These are phyloP conservation scores for Garrulus glandarius DNA, from an alignment of 2,797 vertebrate genomes.

Conservation along the genomic window DNA sequence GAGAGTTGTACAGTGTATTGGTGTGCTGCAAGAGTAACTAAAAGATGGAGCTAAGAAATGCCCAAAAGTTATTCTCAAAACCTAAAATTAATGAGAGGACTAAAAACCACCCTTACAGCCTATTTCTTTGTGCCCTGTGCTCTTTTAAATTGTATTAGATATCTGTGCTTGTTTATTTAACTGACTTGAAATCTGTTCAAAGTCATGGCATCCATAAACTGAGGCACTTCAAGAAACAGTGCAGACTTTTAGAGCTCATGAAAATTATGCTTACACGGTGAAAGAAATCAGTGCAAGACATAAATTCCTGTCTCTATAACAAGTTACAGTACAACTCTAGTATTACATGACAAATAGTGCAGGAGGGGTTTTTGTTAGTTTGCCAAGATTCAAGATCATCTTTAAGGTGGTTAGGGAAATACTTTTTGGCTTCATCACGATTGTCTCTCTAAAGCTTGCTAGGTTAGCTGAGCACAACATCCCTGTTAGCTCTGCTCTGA, in stretches of 20 bases:
- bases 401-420: background rate
- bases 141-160: background rate
- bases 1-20: background rate
- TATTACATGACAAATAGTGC: background rate
- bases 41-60: background rate
- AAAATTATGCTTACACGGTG: background rate
- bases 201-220: background rate
- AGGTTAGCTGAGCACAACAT: background rate
- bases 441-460: background rate
- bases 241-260: background rate
- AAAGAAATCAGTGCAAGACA: background rate
- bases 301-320: background rate
- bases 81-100: background rate
- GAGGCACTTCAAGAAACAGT: background rate
- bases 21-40: background rate
- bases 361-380: background rate
- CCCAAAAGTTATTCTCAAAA: background rate
- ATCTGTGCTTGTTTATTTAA: background rate
- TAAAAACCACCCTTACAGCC: fast-evolving
- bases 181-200: background rate
- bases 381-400: background rate
- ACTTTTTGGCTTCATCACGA: background rate
- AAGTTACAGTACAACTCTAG: background rate
- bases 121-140: background rate
- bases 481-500: background rate